Evolutionary conservation across 2,113 vertebrate species (phyloP), one percentile per base, ranked within the genome.

Genomic region (Callospermophilus lateralis): DNA sequence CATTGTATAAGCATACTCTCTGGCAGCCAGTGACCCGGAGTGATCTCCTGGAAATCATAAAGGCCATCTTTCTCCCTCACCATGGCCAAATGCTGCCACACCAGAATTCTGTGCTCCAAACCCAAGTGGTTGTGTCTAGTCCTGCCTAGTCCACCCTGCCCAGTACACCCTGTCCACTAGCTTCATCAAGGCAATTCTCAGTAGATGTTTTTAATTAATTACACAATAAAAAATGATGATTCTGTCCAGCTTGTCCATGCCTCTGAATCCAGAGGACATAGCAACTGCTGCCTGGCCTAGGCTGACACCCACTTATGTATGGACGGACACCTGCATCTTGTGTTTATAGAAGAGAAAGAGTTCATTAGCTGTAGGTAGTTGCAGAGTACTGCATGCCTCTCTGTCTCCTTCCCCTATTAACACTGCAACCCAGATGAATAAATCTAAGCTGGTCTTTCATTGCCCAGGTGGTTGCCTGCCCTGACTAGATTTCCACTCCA

Each of bases 191-290:
- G 2, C 48, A 63, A 22, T 24, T 80, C 63, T 78, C 73, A 90
- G 8, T 30, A 73, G 74, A 61, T 48, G 61, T 26, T 93, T 86
- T 94, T 74, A 84, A 96, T 79, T 79, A 68, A 79, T 65, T 70
- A 39, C 24, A 9, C 6, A 39, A 55, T 22, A 10, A 86, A 78
- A 79, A 92, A 84, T 67, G 37, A 87, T 51, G 39, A 94, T 80
- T 74, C 61, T 45, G 2, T 78, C 37, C 28, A 68, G 16, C 39
- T 63, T 83, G 39, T n/a, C 68, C 68, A 70, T 2, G 4, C 79
- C 19, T 74, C 87, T 84, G 88, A 96, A 86, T 76, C 84, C 51
- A 65, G 19, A 93, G 63, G 48, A 53, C 17, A 48, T 15, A 81
- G 39, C 30, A 93, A 58, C 15, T 55, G 34, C 28, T 34, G 11